Conservation (phyloP, 2,113 vertebrate species). For the Heterocephalus glaber region DNA sequence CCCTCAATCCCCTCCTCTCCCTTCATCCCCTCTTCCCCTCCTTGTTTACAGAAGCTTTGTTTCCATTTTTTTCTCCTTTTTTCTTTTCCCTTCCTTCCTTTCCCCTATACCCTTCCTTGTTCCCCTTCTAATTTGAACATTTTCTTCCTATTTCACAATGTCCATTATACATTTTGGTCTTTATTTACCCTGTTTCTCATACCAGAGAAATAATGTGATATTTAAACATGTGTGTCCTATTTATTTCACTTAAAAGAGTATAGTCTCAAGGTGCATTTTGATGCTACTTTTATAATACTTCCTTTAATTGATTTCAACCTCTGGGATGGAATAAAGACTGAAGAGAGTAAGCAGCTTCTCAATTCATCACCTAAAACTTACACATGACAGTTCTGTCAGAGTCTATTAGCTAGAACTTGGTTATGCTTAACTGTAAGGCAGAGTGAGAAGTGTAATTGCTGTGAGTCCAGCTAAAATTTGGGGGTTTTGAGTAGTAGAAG, state of each 20-base stretch:
- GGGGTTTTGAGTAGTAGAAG: neutral
- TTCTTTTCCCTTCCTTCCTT: neutral
- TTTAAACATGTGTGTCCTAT: neutral
- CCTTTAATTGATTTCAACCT: neutral
- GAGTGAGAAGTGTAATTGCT: neutral
- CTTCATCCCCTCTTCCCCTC: neutral
- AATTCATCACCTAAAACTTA: neutral
- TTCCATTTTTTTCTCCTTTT: neutral
- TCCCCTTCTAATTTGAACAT: neutral
- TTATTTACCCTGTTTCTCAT: neutral
- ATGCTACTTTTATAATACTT: neutral
- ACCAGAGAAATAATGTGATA: neutral
- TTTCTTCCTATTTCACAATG: neutral
- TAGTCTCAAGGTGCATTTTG: neutral
- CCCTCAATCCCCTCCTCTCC: neutral
- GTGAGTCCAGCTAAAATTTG: neutral
- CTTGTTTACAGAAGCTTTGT: neutral
- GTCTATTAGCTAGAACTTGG: neutral
- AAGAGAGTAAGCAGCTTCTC: neutral
- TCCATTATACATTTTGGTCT: neutral
- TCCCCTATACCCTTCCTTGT: neutral
- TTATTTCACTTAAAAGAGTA: neutral
- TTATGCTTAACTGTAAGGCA: neutral
- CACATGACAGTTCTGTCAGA: neutral
- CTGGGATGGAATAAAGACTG: neutral